phyloP scores from a whole-genome alignment of 2,888 invertebrate species.

The Pedicia rivosa region DNA sequence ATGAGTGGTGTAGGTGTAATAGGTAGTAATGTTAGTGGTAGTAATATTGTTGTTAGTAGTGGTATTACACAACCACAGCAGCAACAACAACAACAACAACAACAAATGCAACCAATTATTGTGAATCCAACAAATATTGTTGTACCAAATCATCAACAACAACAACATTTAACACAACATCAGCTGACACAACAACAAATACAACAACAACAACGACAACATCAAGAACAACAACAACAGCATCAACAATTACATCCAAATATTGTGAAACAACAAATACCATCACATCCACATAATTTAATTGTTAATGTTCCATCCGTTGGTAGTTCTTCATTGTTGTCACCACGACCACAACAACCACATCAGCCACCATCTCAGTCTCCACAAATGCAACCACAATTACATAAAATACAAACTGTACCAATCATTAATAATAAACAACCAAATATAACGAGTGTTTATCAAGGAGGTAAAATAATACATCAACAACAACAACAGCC shows the following conservation, averaged over 20 bases:
- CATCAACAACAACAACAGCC: conserved; percentile 28
- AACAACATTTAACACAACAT: conserved; percentile 5
- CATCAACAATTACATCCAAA: background rate
- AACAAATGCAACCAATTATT: conserved; percentile 8
- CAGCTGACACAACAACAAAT: conserved; percentile 9
- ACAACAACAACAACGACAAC: conserved; percentile 21
- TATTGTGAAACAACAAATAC: conserved; percentile 11
- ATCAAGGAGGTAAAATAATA: conserved; percentile 6
- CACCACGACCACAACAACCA: background rate
- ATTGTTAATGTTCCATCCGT: conserved; percentile 26
- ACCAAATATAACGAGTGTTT: too few species aligned
- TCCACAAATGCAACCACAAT: conserved; percentile 16
- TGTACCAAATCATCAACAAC: background rate
- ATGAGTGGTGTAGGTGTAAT: too few species aligned
- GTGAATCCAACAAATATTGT: too few species aligned
- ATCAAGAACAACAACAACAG: conserved; percentile 13
- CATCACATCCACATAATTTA: conserved; percentile 14
- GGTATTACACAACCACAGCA: too few species aligned
- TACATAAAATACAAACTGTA: background rate
- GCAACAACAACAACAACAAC: conserved; percentile 6
- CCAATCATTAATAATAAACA: conserved; percentile 8
- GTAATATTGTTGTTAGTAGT: too few species aligned
- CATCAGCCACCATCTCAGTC: conserved; percentile 12
- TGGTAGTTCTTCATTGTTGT: conserved; percentile 16
- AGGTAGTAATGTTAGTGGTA: too few species aligned